Percentiles rank a stretch among this genome's conserved stretches.
Evolutionary conservation across 2,888 invertebrate genomes (phyloP).

Genomic region (Synergus laeviventris): DNA sequence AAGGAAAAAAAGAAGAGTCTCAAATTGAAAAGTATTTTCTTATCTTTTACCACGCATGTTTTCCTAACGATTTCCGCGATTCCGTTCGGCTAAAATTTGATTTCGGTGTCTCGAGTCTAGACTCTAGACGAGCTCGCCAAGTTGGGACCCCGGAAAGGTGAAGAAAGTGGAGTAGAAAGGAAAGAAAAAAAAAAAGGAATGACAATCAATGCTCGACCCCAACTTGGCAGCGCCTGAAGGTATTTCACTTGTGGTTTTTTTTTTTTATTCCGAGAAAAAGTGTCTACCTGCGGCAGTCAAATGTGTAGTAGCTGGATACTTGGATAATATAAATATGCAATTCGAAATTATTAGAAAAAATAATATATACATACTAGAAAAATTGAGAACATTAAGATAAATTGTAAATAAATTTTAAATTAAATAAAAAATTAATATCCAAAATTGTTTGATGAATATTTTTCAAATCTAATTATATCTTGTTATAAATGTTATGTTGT

Average conservation of each 20-base stretch:
- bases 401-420: too few relatives aligned
- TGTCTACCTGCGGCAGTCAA: background rate
- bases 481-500: too few relatives aligned
- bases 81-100: background rate
- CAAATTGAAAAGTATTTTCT: background rate
- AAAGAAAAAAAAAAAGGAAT: background rate
- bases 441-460: too few relatives aligned
- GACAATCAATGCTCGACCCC: background rate
- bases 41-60: background rate
- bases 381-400: background rate
- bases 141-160: background rate
- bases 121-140: constrained; percentile 6
- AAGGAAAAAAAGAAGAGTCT: background rate
- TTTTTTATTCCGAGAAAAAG: background rate
- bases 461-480: too few relatives aligned
- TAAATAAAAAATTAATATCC: too few relatives aligned
- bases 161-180: background rate
- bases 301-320: too few relatives aligned
- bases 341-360: background rate
- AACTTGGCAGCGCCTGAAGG: background rate
- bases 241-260: background rate
- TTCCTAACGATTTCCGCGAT: constrained; percentile 1
- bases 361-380: background rate
- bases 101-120: constrained; percentile 24
- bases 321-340: background rate